Conservation (phyloP, 2,797 vertebrate species). For the Decapterus maruadsi region DNA sequence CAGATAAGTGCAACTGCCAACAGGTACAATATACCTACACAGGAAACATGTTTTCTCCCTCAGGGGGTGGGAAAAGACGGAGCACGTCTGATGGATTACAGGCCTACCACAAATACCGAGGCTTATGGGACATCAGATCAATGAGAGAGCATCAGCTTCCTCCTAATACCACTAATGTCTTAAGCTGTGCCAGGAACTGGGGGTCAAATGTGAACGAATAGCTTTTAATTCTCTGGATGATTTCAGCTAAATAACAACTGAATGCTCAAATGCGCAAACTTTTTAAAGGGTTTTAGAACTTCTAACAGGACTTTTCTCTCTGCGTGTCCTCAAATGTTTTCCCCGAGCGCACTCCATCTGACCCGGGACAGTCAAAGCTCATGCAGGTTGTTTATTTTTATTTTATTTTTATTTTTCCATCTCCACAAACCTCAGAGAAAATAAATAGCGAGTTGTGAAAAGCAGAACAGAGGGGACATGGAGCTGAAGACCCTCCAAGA, state of each 20-base stretch:
- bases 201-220: constrained; percentile 53
- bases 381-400: background rate
- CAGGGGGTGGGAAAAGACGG: constrained; percentile 34
- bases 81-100: constrained; percentile 66
- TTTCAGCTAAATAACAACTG: constrained; percentile 13
- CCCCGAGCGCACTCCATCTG: constrained; percentile 8
- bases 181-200: constrained; percentile 56
- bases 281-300: constrained; percentile 12
- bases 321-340: background rate
- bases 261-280: background rate
- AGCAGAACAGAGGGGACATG: background rate
- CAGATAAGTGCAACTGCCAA: constrained; percentile 51
- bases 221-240: constrained; percentile 20
- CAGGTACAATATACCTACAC: constrained; percentile 46
- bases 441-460: constrained; percentile 11
- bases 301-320: background rate
- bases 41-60: constrained; percentile 62
- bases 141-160: constrained; percentile 68
- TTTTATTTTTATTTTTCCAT: background rate
- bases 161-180: constrained; percentile 58
- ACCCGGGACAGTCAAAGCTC: background rate
- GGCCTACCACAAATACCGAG: constrained; percentile 47
- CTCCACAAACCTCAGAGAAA: constrained; percentile 16
- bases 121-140: constrained; percentile 74
- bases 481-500: constrained; percentile 24